Base-by-base conservation (phyloP, 2,888 invertebrate species). In the Rhaphigaster nebulosa region DNA sequence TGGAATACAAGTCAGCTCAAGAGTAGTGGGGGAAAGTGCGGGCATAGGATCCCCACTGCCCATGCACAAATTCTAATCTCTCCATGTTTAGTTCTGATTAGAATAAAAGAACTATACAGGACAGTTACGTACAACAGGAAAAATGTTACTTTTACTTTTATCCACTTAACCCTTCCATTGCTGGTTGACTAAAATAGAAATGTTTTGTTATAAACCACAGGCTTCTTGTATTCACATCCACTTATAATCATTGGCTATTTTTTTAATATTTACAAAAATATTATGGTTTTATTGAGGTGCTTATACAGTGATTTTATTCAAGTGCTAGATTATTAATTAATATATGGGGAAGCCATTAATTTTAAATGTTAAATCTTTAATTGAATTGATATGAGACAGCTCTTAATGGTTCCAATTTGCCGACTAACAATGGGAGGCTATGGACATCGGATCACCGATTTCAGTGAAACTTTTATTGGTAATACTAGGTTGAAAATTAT, bases 181-280 rank as follows among this genome's bases (percentile, higher is more conserved):
- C 23, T 76, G 70, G 20, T 76, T 76, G 20, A 20, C 2, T 84
- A 84, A 6, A 45, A 84, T 84, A 45, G 41, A 84, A 38, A 45
- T 84, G 84, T 84, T 84, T 84, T 84, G 84, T 84, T 84, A 45
- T 45, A 84, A 15, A 84, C 84, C 41, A 84, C 84, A 84, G 84
- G 84, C 45, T 84, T 50, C 41, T 84, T 84, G 1, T n/a, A n/a
- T 45, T 84, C 84, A 84, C n/a, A 26, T 84, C 4, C 45, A 45
- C n/a, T n/a, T 20, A 34, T 26, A 41, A 80, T n/a, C n/a, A n/a
- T n/a, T n/a, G n/a, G n/a, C n/a, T n/a, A n/a, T n/a, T n/a, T 84
- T 38, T 38, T 1, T 38, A 34, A 70, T 34, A 34, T 34, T 70
- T 38, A 38, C 12, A 38, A 65, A 18, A 29, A 65, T 18, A 15